Percentiles rank a stretch among this genome's conserved stretches.
phyloP scores from a whole-genome alignment of 2,797 vertebrate species.

The Pseudomugil gertrudae region DNA sequence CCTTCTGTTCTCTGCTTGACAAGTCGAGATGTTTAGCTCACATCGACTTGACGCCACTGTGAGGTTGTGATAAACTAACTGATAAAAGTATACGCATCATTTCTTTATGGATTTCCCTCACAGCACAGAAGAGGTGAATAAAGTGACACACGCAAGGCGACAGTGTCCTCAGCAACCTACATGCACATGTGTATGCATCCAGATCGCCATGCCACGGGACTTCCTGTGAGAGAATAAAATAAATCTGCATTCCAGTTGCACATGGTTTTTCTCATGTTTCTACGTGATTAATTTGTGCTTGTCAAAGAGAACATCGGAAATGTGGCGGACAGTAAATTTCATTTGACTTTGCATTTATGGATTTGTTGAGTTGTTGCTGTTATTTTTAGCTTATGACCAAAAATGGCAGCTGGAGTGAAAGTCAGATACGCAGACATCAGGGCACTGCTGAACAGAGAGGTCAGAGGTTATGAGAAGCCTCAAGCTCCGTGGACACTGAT shows the following conservation, averaged over 20 bases:
- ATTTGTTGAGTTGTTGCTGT: not conserved
- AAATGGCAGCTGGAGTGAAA: conserved; percentile 8
- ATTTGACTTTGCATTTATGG: not conserved
- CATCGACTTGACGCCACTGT: no score
- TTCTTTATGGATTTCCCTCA: conserved; percentile 6
- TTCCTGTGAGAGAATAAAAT: conserved; percentile 24
- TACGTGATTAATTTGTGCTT: conserved; percentile 31
- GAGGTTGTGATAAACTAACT: not conserved
- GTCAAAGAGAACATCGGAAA: conserved; percentile 17
- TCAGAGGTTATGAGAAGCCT: conserved; percentile 69
- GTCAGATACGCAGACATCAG: not conserved
- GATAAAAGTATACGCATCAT: not conserved
- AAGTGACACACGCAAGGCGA: conserved; percentile 22
- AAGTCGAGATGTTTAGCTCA: not conserved
- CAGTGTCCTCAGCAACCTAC: conserved; percentile 7
- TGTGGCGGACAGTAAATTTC: not conserved
- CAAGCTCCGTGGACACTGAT: conserved; percentile 63
- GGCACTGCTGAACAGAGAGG: conserved; percentile 30
- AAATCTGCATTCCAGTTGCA: conserved; percentile 22
- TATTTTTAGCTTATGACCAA: conserved; percentile 16
- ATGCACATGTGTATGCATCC: conserved; percentile 11
- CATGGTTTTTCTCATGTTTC: not conserved
- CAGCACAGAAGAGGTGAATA: conserved; percentile 10
- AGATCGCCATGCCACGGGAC: conserved; percentile 10
- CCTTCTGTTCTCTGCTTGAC: no score